phyloP scores from a whole-genome alignment of 2,888 invertebrate species.

The Habrosyne pyritoides region DNA sequence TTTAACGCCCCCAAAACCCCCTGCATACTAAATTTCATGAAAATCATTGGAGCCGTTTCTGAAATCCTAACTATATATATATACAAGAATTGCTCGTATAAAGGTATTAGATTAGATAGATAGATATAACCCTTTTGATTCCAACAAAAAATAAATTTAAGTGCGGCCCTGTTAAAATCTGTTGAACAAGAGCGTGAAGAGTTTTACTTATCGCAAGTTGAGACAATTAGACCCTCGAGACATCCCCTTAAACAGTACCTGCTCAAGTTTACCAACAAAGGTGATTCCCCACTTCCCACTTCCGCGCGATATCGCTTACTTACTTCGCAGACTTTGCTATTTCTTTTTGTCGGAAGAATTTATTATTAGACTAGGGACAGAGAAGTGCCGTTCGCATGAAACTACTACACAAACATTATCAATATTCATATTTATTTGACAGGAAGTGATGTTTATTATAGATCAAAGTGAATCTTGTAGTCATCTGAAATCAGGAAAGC shows the following conservation, averaged over 20 bases:
- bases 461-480: neutral
- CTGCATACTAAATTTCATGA: too few species aligned
- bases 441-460: neutral
- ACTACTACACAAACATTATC: neutral
- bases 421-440: neutral
- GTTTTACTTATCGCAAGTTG: conserved; percentile 29
- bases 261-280: conserved; percentile 10
- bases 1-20: too few species aligned
- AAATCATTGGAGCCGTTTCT: too few species aligned
- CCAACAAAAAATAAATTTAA: neutral
- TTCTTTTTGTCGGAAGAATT: neutral
- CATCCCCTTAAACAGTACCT: conserved; percentile 26
- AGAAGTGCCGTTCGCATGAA: neutral
- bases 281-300: neutral
- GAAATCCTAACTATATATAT: too few species aligned
- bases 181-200: conserved; percentile 18
- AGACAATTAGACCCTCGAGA: conserved; percentile 36
- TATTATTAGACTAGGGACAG: neutral
- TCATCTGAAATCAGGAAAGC: too few species aligned
- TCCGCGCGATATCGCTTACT: neutral
- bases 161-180: neutral
- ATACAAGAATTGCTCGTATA: too few species aligned
- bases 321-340: neutral
- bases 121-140: neutral
- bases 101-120: too few species aligned